A percentile compares a stretch with the other conserved stretches of the same genome.
Evolutionary conservation across 2,797 vertebrate genomes (phyloP).

Genomic region (Linurgus olivaceus): DNA sequence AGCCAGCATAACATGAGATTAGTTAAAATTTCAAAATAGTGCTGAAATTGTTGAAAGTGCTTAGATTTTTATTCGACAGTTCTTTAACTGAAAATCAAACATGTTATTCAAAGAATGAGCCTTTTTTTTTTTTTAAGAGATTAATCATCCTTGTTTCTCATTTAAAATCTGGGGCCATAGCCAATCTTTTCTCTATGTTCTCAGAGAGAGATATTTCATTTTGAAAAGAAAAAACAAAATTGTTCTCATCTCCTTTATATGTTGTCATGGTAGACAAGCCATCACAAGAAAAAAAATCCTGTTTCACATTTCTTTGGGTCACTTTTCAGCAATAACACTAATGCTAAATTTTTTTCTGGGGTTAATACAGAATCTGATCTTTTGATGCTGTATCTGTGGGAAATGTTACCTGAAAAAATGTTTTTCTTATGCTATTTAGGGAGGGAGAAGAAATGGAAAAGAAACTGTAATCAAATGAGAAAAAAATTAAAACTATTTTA

Average conservation of each 20-base stretch:
- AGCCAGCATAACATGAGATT: neutral
- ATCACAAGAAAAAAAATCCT: neutral
- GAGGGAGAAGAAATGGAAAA: neutral
- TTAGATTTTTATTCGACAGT: neutral
- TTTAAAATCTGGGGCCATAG: neutral
- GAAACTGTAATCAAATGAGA: neutral
- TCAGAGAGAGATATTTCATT: conserved; percentile 8
- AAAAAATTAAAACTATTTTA: neutral
- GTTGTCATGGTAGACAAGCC: neutral
- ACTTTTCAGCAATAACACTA: neutral
- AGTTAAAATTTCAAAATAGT: conserved; percentile 11
- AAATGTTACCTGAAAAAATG: neutral
- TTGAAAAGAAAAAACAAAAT: conserved; percentile 19
- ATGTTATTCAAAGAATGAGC: neutral
- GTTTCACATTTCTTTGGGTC: neutral
- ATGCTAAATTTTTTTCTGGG: neutral
- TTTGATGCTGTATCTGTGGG: neutral
- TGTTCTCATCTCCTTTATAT: neutral
- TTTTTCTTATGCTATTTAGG: neutral
- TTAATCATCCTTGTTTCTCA: conserved; percentile 36
- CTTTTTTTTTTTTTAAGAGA: neutral
- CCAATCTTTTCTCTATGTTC: conserved; percentile 31
- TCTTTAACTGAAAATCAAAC: conserved; percentile 7
- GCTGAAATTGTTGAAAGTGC: neutral
- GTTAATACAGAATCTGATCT: neutral